Conservation (phyloP, 2,797 vertebrate species). For the Brachymystax lenok region DNA sequence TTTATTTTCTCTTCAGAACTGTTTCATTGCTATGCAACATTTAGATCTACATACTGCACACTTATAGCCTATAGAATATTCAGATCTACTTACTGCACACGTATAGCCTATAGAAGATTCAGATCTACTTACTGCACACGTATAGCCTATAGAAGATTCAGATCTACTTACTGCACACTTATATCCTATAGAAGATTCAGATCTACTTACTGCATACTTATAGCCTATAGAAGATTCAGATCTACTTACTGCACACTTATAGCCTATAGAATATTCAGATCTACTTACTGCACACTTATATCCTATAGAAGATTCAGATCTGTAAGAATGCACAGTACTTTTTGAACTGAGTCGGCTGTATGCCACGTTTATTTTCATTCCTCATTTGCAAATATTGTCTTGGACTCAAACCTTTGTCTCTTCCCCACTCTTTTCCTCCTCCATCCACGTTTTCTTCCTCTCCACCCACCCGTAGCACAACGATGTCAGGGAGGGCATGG, state of each 20-base stretch:
- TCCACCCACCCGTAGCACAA: constrained; percentile 81
- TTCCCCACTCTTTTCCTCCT: background rate
- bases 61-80: background rate
- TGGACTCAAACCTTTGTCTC: background rate
- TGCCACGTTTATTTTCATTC: background rate
- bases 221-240: background rate
- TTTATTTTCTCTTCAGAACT: background rate
- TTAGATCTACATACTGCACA: background rate
- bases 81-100: background rate
- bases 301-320: background rate
- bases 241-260: background rate
- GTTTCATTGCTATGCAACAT: background rate
- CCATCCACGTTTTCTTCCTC: background rate
- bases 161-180: too few relatives aligned
- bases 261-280: background rate
- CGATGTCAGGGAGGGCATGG: constrained; percentile 81
- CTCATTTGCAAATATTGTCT: background rate
- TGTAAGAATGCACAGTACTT: background rate
- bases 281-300: background rate
- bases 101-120: background rate
- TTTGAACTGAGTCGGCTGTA: background rate
- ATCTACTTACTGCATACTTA: too few relatives aligned
- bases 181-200: too few relatives aligned
- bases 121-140: background rate
- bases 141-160: too few relatives aligned